These are phyloP conservation scores for Lucinisca nassula DNA, from an alignment of 2,888 invertebrate species.

Conservation along the genomic window DNA sequence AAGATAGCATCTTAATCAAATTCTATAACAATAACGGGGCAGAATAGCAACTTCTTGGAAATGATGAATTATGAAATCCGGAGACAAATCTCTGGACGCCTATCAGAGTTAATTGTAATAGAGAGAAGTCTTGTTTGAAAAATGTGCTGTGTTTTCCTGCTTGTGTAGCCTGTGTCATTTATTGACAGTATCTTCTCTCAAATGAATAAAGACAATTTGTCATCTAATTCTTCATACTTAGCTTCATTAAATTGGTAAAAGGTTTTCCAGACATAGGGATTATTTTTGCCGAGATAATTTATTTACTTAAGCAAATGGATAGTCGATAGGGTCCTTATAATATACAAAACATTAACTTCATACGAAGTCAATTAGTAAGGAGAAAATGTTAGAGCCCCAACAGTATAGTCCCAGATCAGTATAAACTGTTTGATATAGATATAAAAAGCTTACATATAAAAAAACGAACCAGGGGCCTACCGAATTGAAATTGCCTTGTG, in stretches of 20 bases:
- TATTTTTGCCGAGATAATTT: background rate
- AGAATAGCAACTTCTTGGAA: background rate
- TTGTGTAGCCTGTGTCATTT: background rate
- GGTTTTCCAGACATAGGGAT: background rate
- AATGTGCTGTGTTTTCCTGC: background rate
- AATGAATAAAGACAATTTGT: conserved; percentile 10
- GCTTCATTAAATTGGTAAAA: conserved; percentile 9
- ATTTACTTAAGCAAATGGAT: background rate
- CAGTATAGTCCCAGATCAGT: too few relatives aligned
- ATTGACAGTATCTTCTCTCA: background rate
- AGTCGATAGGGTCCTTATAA: too few relatives aligned
- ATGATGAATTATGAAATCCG: background rate
- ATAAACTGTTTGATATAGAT: too few relatives aligned
- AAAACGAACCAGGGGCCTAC: too few relatives aligned
- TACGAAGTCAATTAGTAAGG: too few relatives aligned
- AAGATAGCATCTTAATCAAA: conserved; percentile 73
- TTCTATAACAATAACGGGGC: conserved; percentile 71
- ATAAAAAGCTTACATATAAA: too few relatives aligned
- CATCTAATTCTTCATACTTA: background rate
- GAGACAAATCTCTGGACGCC: conserved; percentile 13
- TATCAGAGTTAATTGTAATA: conserved; percentile 8
- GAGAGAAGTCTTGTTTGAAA: background rate
- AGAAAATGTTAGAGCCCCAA: too few relatives aligned
- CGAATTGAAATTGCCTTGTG: too few relatives aligned
- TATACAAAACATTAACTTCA: too few relatives aligned